Conservation (phyloP, 2,888 invertebrate species). For the Allacma fusca region DNA sequence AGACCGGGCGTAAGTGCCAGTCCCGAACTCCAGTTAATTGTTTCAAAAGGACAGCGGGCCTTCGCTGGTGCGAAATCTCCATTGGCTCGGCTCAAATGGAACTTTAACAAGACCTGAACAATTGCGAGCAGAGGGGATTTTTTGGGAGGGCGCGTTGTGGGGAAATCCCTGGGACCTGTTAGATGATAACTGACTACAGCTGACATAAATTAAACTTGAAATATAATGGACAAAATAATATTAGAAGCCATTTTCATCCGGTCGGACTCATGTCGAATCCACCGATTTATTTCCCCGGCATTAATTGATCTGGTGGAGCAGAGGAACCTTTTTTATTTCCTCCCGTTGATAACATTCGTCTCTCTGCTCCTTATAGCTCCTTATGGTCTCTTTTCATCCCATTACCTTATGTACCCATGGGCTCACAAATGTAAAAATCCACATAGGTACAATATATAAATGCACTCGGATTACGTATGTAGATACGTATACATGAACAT, state of each 20-base stretch:
- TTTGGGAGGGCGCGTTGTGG: neutral
- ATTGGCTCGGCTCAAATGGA: neutral
- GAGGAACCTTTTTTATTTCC: slow-evolving; percentile 43
- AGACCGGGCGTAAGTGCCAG: too few species aligned
- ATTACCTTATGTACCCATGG: slow-evolving; percentile 1
- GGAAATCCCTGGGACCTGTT: neutral
- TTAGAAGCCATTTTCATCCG: slow-evolving; percentile 32
- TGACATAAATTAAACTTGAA: slow-evolving; percentile 16
- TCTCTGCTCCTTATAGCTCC: neutral
- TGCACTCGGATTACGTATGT: too few species aligned
- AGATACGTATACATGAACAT: too few species aligned
- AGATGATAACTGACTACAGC: neutral
- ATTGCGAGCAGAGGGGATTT: neutral
- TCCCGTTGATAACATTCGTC: slow-evolving; percentile 18
- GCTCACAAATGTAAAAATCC: neutral
- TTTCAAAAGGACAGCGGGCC: neutral
- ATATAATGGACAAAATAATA: slow-evolving; percentile 19
- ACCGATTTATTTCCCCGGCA: slow-evolving; percentile 51
- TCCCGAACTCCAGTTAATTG: neutral
- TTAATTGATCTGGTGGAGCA: slow-evolving; percentile 48
- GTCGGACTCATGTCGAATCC: slow-evolving; percentile 48
- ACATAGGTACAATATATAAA: too few species aligned
- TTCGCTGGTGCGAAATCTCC: neutral
- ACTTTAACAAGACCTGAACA: neutral
- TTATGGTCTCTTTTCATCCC: neutral